These are phyloP conservation scores for Uropetala carovei DNA, from an alignment of 2,888 invertebrate species.

Conservation along the genomic window DNA sequence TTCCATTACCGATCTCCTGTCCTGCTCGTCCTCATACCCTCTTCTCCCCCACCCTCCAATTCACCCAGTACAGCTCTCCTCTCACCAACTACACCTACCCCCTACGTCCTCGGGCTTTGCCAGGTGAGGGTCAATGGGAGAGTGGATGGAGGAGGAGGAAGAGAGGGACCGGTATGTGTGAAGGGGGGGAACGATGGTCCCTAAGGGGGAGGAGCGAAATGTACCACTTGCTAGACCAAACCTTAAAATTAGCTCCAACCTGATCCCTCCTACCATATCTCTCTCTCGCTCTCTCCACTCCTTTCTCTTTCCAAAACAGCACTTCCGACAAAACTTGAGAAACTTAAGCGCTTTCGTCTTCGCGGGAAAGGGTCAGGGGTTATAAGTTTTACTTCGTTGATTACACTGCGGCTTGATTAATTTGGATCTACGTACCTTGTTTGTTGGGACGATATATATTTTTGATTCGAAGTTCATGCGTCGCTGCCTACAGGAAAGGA, in stretches of 20 bases:
- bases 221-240: background rate
- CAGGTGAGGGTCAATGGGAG: background rate
- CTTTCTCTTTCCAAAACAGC: background rate
- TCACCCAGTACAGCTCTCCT: background rate
- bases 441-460: background rate
- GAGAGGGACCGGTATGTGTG: background rate
- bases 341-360: conserved; percentile 6
- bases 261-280: background rate
- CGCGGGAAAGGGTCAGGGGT: conserved; percentile 25
- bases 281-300: background rate
- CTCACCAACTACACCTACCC: background rate
- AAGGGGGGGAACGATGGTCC: background rate
- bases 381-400: conserved; percentile 54
- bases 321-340: conserved; percentile 18
- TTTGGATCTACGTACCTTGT: conserved; percentile 32
- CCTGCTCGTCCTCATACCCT: background rate
- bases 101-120: background rate
- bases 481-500: background rate
- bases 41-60: background rate
- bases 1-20: conserved; percentile 43
- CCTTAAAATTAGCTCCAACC: conserved; percentile 24
- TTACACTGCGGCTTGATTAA: conserved; percentile 35
- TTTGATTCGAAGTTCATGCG: background rate
- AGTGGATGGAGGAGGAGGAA: background rate
- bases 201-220: background rate